These are phyloP conservation scores for Butorides virescens DNA, from an alignment of 2,113 vertebrate genomes.

Conservation along the genomic window DNA sequence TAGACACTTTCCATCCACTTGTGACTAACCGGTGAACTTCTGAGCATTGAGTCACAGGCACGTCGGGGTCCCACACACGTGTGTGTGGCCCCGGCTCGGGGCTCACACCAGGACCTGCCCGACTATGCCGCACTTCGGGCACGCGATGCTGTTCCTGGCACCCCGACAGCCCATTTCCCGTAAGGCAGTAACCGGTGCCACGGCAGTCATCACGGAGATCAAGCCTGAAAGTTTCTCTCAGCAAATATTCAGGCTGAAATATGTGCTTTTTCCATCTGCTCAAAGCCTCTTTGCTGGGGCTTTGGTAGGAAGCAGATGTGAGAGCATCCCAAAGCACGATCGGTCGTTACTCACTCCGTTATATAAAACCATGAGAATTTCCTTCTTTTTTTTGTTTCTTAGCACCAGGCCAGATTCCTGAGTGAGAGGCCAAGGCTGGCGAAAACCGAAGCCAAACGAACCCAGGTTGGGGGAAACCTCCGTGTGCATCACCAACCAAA, in stretches of 20 bases:
- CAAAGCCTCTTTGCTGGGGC: neutral
- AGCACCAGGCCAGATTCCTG: neutral
- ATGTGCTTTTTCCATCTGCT: constrained; percentile 31
- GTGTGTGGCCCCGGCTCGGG: fast-evolving
- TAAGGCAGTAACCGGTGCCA: neutral
- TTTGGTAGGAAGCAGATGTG: constrained; percentile 57
- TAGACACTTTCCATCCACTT: neutral
- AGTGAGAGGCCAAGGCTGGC: constrained; percentile 18
- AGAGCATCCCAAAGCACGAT: constrained; percentile 43
- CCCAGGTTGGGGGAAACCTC: constrained; percentile 22
- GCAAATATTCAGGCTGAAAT: constrained; percentile 13
- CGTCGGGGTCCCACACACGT: fast-evolving
- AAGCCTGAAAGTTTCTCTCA: neutral
- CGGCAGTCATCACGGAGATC: fast-evolving
- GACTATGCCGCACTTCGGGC: fast-evolving
- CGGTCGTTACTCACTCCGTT: neutral
- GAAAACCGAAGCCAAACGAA: neutral
- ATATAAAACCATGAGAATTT: constrained; percentile 52
- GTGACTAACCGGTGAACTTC: neutral
- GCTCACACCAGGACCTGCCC: neutral
- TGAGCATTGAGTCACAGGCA: neutral
- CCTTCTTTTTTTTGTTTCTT: neutral
- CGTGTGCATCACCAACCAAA: neutral
- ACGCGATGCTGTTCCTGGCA: neutral
- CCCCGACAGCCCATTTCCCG: neutral